These are phyloP conservation scores for Spheniscus humboldti DNA, from an alignment of 2,797 vertebrate genomes.

Conservation along the genomic window DNA sequence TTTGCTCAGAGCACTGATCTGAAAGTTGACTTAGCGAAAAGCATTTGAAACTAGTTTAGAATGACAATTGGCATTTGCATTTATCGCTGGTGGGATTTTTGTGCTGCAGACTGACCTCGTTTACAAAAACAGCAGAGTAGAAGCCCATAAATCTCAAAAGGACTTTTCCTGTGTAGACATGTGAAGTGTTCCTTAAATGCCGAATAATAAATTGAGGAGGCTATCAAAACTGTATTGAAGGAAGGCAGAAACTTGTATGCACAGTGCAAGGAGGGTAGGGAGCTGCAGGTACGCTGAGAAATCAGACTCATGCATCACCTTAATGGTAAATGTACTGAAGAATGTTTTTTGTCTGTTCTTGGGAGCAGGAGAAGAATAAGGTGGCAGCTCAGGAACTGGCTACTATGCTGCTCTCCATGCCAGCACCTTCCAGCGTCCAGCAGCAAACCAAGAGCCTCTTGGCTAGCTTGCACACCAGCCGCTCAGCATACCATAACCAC, in stretches of 20 bases:
- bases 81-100: not conserved
- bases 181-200: not conserved
- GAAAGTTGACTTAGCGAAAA: constrained; percentile 47
- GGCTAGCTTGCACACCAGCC: constrained; percentile 95
- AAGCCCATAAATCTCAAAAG: constrained; percentile 7
- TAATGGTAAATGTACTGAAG: not conserved
- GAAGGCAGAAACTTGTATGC: not conserved
- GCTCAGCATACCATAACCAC: constrained; percentile 97
- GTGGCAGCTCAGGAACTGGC: constrained; percentile 90
- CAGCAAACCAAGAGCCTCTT: constrained; percentile 98
- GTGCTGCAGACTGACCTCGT: constrained; percentile 40
- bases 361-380: constrained; percentile 90
- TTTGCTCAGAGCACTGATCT: constrained; percentile 31
- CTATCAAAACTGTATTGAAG: not conserved
- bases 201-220: not conserved
- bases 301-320: not conserved
- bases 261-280: not conserved
- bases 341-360: not conserved
- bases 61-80: constrained; percentile 44
- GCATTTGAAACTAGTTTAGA: constrained; percentile 47
- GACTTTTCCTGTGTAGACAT: not conserved
- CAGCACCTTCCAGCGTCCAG: constrained; percentile 93
- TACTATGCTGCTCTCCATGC: constrained; percentile 91
- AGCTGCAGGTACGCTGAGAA: not conserved
- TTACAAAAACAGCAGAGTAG: constrained; percentile 30